Base-by-base conservation (phyloP, 1,140 invertebrate species). In the Vanessa atalanta region DNA sequence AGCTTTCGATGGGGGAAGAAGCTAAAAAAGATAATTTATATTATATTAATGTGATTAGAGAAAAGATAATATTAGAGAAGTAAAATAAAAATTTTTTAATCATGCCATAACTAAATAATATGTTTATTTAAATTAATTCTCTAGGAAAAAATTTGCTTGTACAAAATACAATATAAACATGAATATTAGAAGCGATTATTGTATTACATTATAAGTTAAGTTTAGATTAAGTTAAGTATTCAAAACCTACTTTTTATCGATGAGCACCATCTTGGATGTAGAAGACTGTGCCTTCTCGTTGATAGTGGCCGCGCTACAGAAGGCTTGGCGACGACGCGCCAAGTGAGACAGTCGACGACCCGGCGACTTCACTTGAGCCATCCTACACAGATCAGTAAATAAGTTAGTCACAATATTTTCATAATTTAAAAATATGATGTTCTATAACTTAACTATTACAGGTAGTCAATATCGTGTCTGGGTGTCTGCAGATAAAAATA, bases 261-360 rank as follows among this genome's bases (percentile, higher is more conserved):
- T 92, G 20, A 93, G 84, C 51, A 94, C 92, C 89, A 93, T 93
- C 73, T 88, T 93, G 13, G 85, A 65, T 11, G 82, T 83, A 12
- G 85, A 82, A 0, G 84, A 15, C 3, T 86, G 85, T 0, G 86
- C 84, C 47, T 88, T 88, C 72, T 93, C 87, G 12, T 77, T 80
- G 43, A 93, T 86, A 12, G 86, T 92, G 43, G 90, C 93, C 0
- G 93, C 93, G 70, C 94, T 95, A 47, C 94, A 95, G 83, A 96
- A 96, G 5, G 95, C 95, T 75, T 94, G 94, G 53, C 95, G 88
- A 20, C 95, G 88, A 51, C 94, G 93, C 0, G 95, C 95, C 71
- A 96, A 89, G 82, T 96, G 95, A 65, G 94, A 96, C 48, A 96
- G 83, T 50, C 95, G 88, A 68, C 95, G 94, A 0, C 95, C 95